Evolutionary conservation across 2,797 vertebrate genomes (phyloP).

Genomic region (Lithobates sylvaticus): DNA sequence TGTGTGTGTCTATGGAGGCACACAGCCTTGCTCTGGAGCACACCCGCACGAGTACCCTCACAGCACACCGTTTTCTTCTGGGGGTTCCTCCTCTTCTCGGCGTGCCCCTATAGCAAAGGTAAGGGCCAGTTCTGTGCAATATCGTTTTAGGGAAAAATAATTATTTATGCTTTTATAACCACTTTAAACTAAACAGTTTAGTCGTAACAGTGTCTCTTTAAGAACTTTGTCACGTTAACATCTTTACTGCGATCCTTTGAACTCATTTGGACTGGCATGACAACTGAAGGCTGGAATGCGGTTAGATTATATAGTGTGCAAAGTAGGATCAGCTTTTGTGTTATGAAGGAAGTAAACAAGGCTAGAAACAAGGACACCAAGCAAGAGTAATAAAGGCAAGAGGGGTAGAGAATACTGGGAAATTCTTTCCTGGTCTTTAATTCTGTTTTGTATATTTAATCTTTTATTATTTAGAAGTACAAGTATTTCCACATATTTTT

Average conservation of each 20-base stretch:
- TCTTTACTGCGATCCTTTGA: background rate
- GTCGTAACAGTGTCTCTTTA: no score
- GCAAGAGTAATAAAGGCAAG: background rate
- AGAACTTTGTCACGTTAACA: background rate
- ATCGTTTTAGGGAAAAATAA: no score
- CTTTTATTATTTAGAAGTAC: background rate
- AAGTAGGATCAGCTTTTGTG: constrained; percentile 3
- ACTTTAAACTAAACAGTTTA: no score
- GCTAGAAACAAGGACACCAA: background rate
- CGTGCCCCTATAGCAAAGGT: no score
- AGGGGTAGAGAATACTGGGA: background rate
- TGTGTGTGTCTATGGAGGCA: no score
- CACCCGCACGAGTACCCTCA: no score
- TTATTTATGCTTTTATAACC: no score
- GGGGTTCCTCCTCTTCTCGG: no score
- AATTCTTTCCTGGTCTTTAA: background rate
- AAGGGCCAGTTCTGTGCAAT: no score
- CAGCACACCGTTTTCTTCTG: no score
- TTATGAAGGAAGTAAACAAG: constrained; percentile 11
- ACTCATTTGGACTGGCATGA: background rate
- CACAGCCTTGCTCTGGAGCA: no score
- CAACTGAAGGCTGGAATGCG: background rate
- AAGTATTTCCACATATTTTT: background rate
- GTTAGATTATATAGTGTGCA: background rate
- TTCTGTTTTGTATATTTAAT: background rate